Percentiles rank a stretch among this genome's conserved stretches.
Conservation (phyloP, 2,113 vertebrate genomes). For the Cyanoderma ruficeps region DNA sequence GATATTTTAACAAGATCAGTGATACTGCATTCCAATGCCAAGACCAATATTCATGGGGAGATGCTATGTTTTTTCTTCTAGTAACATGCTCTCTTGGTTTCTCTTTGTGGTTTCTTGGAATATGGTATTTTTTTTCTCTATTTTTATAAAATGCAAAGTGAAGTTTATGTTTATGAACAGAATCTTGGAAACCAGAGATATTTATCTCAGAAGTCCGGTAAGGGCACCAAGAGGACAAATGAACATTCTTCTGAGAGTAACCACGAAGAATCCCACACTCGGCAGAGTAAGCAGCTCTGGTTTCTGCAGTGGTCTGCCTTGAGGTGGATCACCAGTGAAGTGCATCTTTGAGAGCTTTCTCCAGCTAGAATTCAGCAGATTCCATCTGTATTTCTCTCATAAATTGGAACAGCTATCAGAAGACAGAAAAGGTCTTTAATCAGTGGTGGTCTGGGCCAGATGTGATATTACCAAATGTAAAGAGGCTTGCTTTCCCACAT, state of each 20-base stretch:
- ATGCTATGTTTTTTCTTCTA: constrained; percentile 38
- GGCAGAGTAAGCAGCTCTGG: neutral
- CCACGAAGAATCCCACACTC: neutral
- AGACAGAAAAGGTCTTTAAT: neutral
- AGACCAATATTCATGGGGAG: constrained; percentile 44
- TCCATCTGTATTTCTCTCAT: neutral
- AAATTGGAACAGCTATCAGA: neutral
- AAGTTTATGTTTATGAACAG: constrained; percentile 41
- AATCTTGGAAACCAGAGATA: constrained; percentile 11
- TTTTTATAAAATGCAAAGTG: constrained; percentile 46
- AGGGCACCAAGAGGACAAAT: neutral
- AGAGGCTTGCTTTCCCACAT: neutral
- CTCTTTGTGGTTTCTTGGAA: constrained; percentile 11
- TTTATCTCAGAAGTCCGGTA: constrained; percentile 19
- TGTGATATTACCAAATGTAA: neutral
- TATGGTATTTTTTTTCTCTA: neutral
- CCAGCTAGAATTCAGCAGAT: neutral
- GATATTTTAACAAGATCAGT: constrained; percentile 30
- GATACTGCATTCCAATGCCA: constrained; percentile 22
- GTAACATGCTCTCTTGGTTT: neutral
- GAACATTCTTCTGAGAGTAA: neutral
- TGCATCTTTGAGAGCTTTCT: neutral
- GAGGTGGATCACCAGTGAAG: neutral
- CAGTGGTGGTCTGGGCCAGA: neutral
- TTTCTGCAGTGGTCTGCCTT: neutral